Base-by-base conservation (phyloP, 1,140 invertebrate species). In the Andricus grossulariae region DNA sequence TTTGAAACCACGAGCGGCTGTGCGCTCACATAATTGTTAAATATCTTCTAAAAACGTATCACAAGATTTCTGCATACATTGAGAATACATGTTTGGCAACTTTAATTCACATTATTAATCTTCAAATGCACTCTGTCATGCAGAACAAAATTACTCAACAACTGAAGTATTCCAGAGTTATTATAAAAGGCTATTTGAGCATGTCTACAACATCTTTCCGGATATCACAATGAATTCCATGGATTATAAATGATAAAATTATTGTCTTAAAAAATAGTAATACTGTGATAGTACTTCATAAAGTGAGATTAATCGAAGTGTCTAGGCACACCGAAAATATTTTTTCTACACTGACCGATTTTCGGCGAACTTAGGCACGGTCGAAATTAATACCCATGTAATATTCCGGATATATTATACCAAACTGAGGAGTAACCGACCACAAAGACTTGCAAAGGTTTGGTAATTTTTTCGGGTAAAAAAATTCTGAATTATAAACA, bases 81-180 rank as follows among this genome's bases (percentile, higher is more conserved):
- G 39, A 45, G 39, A 45, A 45, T 45, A 66, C 6, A 39, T 39
- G 10, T 21, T 39, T 66, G 32, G 10, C 39, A 11, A 66, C n/a
- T 39, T 66, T 39, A 16, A 45, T 39, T 7, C 32, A 39, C 39
- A 66, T 66, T 45, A 39, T 1, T 66, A 39, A 66, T 66, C 60
- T 66, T 66, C 60, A 39, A 66, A 66, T 32, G 60, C 60, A 66
- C 25, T 66, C 60, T 66, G 25, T 66, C 60, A 66, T 66, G 60
- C 60, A 66, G 3, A 32, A 66, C 16, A 66, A 39, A 66, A 66
- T 66, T 66, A 66, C 60, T 66, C 32, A 39, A 66, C 19, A 16
- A 39, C 16, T 66, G 10, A 66, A 8, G 32, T 13, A 39, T 66
- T 45, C 39, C 10, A 45, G 10, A 8, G 2, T 45, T 45, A 45